Conservation (phyloP, 1,140 invertebrate genomes). For the Coelopa frigida region DNA sequence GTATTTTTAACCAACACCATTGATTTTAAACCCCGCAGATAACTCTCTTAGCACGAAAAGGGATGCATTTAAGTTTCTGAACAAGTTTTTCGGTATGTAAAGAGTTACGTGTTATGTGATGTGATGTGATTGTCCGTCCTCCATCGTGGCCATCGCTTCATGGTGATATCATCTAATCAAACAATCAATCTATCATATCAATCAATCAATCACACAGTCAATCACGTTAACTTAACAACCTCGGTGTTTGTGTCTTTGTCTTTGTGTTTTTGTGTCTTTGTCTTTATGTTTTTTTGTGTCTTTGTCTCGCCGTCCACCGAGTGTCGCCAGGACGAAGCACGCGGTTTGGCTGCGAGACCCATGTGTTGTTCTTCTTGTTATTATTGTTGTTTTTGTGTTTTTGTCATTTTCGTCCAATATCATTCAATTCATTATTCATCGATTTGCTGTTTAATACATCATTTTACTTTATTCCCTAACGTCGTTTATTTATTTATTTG, state of each 20-base stretch:
- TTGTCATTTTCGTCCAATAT: too few species aligned
- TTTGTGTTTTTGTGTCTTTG: conserved; percentile 4
- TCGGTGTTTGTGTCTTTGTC: conserved; percentile 3
- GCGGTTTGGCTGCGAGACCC: neutral
- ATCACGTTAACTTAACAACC: conserved; percentile 1
- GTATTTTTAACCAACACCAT: neutral
- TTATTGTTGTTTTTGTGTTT: neutral
- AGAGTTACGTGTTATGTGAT: neutral
- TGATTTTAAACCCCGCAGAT: conserved; percentile 10
- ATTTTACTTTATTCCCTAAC: too few species aligned
- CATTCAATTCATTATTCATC: too few species aligned
- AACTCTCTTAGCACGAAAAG: conserved; percentile 17
- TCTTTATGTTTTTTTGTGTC: conserved; percentile 6
- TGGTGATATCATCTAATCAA: too few species aligned
- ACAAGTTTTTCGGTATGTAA: conserved; percentile 18
- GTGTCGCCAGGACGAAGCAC: neutral
- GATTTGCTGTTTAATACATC: too few species aligned
- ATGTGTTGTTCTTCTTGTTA: neutral
- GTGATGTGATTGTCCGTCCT: too few species aligned
- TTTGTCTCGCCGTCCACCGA: conserved; percentile 2
- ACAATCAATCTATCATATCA: too few species aligned
- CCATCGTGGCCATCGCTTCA: too few species aligned
- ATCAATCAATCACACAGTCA: too few species aligned
- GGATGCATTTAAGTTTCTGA: conserved; percentile 18
- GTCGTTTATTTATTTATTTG: conserved; percentile 2